These are phyloP conservation scores for Drosophila stalkeri DNA, from an alignment of 2,888 invertebrate species.

Conservation along the genomic window DNA sequence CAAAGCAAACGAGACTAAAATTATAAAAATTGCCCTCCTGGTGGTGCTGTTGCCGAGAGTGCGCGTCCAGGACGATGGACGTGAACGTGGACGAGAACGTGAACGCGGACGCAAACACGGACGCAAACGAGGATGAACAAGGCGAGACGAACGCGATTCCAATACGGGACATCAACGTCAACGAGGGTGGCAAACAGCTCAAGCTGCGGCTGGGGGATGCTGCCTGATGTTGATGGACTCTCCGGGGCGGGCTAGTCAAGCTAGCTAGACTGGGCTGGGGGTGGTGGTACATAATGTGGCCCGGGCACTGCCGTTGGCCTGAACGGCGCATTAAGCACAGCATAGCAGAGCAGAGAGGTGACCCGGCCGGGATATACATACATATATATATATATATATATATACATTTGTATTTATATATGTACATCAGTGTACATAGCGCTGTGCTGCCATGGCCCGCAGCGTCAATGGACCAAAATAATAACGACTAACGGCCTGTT, in stretches of 20 bases:
- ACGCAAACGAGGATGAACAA: constrained; percentile 23
- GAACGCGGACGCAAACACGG: constrained; percentile 16
- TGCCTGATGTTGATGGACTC: constrained; percentile 60
- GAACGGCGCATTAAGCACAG: constrained; percentile 63
- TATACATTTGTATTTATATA: background rate
- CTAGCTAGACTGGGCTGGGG: constrained; percentile 23
- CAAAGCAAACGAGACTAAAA: constrained; percentile 82
- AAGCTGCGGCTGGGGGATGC: constrained; percentile 41
- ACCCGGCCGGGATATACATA: background rate
- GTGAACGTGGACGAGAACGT: constrained; percentile 6
- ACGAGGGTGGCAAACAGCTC: constrained; percentile 64
- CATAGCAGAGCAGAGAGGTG: constrained; percentile 8
- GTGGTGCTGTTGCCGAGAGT: constrained; percentile 58
- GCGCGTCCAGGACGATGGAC: constrained; percentile 46
- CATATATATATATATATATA: background rate
- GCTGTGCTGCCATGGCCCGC: constrained; percentile 70
- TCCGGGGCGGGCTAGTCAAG: constrained; percentile 21
- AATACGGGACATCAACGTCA: constrained; percentile 82
- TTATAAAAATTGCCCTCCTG: constrained; percentile 82
- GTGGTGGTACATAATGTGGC: constrained; percentile 70
- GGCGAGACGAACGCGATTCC: constrained; percentile 77
- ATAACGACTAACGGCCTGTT: constrained; percentile 80
- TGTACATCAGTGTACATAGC: constrained; percentile 56
- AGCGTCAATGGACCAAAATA: constrained; percentile 84
- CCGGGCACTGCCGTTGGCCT: constrained; percentile 57